Evolutionary conservation across 2,797 vertebrate genomes (phyloP).

Genomic region (Carduelis carduelis): DNA sequence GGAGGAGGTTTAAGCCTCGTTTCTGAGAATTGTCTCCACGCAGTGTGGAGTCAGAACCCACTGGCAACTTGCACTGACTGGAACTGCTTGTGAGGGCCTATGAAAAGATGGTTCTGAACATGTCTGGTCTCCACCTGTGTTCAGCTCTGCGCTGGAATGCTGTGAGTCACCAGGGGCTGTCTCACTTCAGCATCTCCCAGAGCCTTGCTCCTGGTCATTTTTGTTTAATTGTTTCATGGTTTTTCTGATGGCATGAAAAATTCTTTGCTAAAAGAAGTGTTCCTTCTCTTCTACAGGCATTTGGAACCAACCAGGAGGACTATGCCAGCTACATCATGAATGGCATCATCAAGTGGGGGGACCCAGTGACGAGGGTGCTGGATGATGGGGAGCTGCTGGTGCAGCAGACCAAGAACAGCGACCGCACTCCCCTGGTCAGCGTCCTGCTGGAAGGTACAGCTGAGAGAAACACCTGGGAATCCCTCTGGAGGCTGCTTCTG

Average conservation of each 20-base stretch:
- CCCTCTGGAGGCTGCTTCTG: background rate
- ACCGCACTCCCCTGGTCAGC: conserved; percentile 92
- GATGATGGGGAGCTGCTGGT: conserved; percentile 92
- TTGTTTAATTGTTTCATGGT: background rate
- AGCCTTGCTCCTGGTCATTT: background rate
- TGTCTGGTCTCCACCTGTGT: background rate
- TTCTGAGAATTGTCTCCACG: background rate
- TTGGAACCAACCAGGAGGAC: conserved; percentile 95
- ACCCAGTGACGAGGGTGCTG: conserved; percentile 86
- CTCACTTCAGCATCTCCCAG: background rate
- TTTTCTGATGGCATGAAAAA: background rate
- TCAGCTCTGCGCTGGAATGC: background rate
- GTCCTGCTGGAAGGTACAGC: conserved; percentile 89
- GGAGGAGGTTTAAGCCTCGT: background rate
- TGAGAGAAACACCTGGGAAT: accelerated
- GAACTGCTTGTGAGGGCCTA: background rate
- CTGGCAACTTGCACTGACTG: background rate
- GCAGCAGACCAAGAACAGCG: conserved; percentile 94
- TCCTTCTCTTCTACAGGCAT: conserved; percentile 76
- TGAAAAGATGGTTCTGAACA: background rate
- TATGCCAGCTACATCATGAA: conserved; percentile 97
- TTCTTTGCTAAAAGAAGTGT: background rate
- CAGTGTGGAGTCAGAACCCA: background rate
- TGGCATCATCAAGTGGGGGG: conserved; percentile 93
- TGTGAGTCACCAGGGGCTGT: background rate